Evolutionary conservation across 2,888 invertebrate genomes (phyloP), one percentile per base, ranked within the genome.

Genomic region (Danaus chrysippus): DNA sequence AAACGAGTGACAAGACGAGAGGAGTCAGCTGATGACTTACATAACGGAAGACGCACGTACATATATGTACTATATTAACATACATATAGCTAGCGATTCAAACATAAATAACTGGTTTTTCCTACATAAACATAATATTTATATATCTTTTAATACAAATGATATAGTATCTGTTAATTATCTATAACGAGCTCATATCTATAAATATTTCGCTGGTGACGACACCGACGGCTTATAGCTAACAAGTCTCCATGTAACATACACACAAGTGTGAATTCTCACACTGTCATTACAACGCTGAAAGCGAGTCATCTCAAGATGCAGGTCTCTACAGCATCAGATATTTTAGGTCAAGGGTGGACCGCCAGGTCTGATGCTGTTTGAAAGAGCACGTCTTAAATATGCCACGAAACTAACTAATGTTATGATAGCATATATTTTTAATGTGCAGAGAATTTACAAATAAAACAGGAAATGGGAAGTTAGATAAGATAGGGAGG

Each of bases 341-440:
- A 79, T 83, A 84, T 84, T 85, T 86, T 84, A 75, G 86, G 87
- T 88, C 88, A 88, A 84, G 88, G 88, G 71, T 80, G 71, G 64
- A 68, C 68, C 66, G 71, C 76, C 77, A 77, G 76, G 64, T 67
- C 71, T 70, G 67, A 68, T 65, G 64, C 65, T 56, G 64, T 69
- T 70, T 70, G 71, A 71, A 67, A 66, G 63, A 58, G 68, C 59
- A 57, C 46, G 54, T 61, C 61, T 58, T 63, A 23, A 56, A 52
- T 41, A 44, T 17, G 54, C 54, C 52, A 43, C 41, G 34, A 12
- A 41, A 13, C 49, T 49, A 6, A 15, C 13, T 49, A n/a, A 49
- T 11, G 13, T 9, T 49, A 34, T 34, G 23, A 34, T 34, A 8
- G 23, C 6, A 5, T 5, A 34, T 34, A 34, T 5, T 34, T 34